Evolutionary conservation across 2,888 invertebrate species (phyloP).

Genomic region (Leptinotarsa rubiginosa): DNA sequence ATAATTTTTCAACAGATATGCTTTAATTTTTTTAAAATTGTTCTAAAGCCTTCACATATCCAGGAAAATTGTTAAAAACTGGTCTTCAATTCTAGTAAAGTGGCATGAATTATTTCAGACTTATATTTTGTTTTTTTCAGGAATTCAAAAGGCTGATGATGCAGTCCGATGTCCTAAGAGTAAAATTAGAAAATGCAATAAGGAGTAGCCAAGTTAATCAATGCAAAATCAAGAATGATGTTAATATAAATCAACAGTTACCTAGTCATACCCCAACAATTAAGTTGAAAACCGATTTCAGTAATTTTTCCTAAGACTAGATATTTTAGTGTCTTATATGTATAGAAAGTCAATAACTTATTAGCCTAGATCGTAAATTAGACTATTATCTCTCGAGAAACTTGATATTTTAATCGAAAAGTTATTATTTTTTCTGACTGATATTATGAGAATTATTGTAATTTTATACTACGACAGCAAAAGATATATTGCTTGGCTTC

Average conservation of each 20-base stretch:
- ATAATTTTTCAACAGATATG: too few species aligned
- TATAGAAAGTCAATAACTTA: constrained; percentile 21
- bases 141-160: constrained; percentile 94
- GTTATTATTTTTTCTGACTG: constrained; percentile 16
- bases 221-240: constrained; percentile 67
- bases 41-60: too few species aligned
- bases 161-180: constrained; percentile 82
- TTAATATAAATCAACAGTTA: constrained; percentile 64
- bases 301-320: constrained; percentile 80
- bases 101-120: too few species aligned
- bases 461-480: constrained; percentile 9
- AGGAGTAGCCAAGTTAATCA: constrained; percentile 77
- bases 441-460: constrained; percentile 18
- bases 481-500: constrained; percentile 5
- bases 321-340: constrained; percentile 23
- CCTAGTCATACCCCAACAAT: constrained; percentile 77
- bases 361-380: constrained; percentile 20
- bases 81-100: too few species aligned
- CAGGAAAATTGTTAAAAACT: too few species aligned
- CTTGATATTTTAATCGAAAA: constrained; percentile 5
- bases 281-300: constrained; percentile 94
- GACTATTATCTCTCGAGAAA: not conserved
- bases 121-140: constrained; percentile 60
- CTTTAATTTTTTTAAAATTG: too few species aligned
- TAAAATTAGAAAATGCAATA: constrained; percentile 87